These are phyloP conservation scores for Vireo altiloquus DNA, from an alignment of 2,113 vertebrate genomes.

Conservation along the genomic window DNA sequence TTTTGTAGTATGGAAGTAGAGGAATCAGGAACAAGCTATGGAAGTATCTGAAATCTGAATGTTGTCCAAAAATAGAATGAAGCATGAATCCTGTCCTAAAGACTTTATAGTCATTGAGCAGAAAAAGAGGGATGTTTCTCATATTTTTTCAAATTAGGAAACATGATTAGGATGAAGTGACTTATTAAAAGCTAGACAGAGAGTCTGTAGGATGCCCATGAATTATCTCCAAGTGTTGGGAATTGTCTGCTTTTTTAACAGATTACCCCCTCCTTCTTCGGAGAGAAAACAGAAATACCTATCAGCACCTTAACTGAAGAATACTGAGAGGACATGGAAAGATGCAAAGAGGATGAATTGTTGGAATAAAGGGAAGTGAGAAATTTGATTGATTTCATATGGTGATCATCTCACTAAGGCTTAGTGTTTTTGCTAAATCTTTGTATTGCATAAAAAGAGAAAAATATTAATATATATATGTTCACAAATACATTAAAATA, in stretches of 20 bases:
- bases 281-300: neutral
- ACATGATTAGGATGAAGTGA: neutral
- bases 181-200: neutral
- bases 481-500: neutral
- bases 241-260: neutral
- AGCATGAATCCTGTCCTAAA: neutral
- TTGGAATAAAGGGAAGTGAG: neutral
- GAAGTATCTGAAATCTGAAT: neutral
- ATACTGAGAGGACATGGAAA: neutral
- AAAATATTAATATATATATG: neutral
- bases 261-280: neutral
- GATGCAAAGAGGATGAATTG: neutral
- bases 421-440: neutral
- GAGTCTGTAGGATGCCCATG: neutral
- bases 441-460: neutral
- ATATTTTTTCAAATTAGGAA: neutral
- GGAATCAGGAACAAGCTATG: neutral
- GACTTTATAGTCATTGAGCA: neutral
- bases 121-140: neutral
- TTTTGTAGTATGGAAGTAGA: neutral
- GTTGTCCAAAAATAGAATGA: neutral
- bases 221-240: neutral
- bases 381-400: neutral
- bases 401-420: neutral
- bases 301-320: neutral